phyloP scores from a whole-genome alignment of 2,113 vertebrate genomes.

The Heloderma charlesbogerti region DNA sequence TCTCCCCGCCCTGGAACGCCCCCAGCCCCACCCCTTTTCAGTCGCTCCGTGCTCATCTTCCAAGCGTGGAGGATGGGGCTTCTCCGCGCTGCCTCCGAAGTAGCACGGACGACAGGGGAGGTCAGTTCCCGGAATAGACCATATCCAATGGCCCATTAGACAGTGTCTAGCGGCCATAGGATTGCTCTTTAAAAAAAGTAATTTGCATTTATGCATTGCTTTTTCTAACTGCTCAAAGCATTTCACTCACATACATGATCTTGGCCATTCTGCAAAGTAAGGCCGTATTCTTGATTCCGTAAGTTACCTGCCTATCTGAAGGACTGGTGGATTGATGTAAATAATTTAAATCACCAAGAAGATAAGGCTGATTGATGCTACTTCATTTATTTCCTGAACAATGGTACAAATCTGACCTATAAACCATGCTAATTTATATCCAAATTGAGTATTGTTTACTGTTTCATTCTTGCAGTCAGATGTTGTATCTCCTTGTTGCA shows the following conservation, averaged over 20 bases:
- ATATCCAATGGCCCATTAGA: too few relatives aligned
- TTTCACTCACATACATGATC: neutral
- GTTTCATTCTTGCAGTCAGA: neutral
- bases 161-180: too few relatives aligned
- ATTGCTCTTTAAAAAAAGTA: rapidly evolving
- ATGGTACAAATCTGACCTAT: neutral
- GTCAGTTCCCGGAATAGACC: too few relatives aligned
- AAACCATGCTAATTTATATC: neutral
- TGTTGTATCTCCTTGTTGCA: neutral
- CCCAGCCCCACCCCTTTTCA: too few relatives aligned
- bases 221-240: neutral
- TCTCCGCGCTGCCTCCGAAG: too few relatives aligned
- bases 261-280: neutral
- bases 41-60: too few relatives aligned
- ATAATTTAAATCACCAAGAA: neutral
- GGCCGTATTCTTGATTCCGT: neutral
- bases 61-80: too few relatives aligned
- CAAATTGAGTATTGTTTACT: neutral
- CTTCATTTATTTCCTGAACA: neutral
- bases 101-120: too few relatives aligned
- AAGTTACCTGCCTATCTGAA: neutral
- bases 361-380: neutral
- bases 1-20: too few relatives aligned
- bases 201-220: neutral
- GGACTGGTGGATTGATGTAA: neutral